phyloP scores from a whole-genome alignment of 2,888 invertebrate genomes.

The Cacoxenus indagator region DNA sequence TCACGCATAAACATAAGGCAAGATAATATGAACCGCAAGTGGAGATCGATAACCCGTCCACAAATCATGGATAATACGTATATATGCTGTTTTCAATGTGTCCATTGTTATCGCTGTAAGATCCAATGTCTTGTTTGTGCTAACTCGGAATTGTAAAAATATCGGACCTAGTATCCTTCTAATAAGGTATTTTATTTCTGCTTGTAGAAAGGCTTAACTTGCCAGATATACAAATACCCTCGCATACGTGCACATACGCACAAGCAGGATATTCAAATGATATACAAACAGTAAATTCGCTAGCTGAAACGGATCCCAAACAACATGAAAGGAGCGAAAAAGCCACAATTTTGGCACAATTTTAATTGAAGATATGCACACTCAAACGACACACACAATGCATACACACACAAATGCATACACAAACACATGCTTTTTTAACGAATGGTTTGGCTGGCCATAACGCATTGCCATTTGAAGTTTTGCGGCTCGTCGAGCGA shows the following conservation, averaged over 20 bases:
- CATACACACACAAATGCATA: not conserved
- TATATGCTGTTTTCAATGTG: too few species aligned
- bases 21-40: too few species aligned
- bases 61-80: too few species aligned
- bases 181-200: too few species aligned
- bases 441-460: not conserved
- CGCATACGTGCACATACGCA: slow-evolving; percentile 19
- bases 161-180: too few species aligned
- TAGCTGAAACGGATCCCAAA: not conserved
- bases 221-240: not conserved
- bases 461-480: not conserved
- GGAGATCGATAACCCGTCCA: too few species aligned
- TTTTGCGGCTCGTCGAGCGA: not conserved
- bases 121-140: too few species aligned
- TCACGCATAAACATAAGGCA: too few species aligned
- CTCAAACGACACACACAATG: not conserved
- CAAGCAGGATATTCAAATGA: slow-evolving; percentile 12
- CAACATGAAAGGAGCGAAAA: not conserved
- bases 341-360: not conserved
- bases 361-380: not conserved
- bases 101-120: too few species aligned
- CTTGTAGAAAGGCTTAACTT: too few species aligned
- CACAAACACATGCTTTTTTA: too few species aligned
- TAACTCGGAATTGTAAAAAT: too few species aligned
- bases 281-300: not conserved